Base-by-base conservation (phyloP, 2,113 vertebrate genomes). In the Tinamus guttatus region DNA sequence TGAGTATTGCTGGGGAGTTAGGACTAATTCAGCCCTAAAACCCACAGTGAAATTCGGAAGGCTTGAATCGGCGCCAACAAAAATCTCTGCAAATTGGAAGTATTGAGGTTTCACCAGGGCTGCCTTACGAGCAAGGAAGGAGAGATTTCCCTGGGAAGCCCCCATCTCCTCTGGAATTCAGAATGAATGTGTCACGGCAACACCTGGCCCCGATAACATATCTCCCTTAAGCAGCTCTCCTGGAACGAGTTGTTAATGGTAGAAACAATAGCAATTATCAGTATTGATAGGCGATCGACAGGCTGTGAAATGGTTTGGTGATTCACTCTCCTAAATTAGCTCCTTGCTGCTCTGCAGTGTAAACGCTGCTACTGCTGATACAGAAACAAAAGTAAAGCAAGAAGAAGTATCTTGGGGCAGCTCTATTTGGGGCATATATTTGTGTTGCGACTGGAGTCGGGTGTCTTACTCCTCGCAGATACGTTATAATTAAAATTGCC, bases 31-130 rank as follows among this genome's bases (percentile, higher is more conserved):
- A 94, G 93, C 91, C 62, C 73, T 76, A 93, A 88, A 87, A 25
- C 73, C 91, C 47, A 11, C 51, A 91, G 62, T 93, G 85, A 95
- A 88, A 96, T 95, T 90, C 83, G 60, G 82, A 73, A 93, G 32
- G n/a, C 76, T 88, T 91, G 92, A 93, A 78, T 81, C 28, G 3
- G 3, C 36, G 92, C 96, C 95, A 91, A 56, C 62, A 40, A 65
- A 95, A 94, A 94, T 95, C 91, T 94, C 80, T 94, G 87, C 90
- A 96, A 95, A 97, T 81, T 92, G 86, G 80, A 95, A 93, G 87
- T 94, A 89, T 96, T 92, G 94, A 94, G 87, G 90, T 95, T 95
- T 95, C 91, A 96, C 47, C 81, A 88, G 85, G 68, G 91, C 89
- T 78, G 71, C 91, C 76, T 75, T 91, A 88, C 85, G 81, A 94